A percentile compares a stretch with the other conserved stretches of the same genome.
Conservation (phyloP, 2,113 vertebrate genomes). For the Apaloderma vittatum region DNA sequence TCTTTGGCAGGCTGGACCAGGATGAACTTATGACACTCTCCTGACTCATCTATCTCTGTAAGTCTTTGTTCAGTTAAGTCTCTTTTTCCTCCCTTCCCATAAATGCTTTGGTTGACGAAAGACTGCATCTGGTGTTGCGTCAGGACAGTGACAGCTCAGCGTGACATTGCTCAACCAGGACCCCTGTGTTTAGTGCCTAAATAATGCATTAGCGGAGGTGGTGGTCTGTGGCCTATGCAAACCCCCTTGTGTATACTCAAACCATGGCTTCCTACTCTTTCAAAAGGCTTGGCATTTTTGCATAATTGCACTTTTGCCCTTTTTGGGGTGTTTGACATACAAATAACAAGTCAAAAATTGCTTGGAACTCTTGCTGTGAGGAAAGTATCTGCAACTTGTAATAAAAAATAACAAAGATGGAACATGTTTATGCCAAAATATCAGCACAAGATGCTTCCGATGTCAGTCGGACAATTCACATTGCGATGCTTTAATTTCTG, state of each 20-base stretch:
- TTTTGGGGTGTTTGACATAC: neutral
- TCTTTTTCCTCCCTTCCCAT: neutral
- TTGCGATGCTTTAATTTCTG: neutral
- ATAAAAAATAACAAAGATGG: neutral
- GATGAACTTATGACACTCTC: neutral
- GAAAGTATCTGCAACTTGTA: neutral
- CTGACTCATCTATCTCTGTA: neutral
- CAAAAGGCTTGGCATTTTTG: neutral
- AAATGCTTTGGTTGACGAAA: neutral
- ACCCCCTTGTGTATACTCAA: neutral
- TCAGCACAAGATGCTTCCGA: neutral
- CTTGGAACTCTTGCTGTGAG: neutral
- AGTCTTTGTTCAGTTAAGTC: neutral
- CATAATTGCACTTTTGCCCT: neutral
- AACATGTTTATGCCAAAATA: neutral
- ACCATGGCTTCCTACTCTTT: neutral
- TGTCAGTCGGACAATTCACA: neutral
- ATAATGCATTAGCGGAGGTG: neutral
- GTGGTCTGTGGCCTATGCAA: neutral
- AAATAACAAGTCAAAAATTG: neutral
- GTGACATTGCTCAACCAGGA: neutral
- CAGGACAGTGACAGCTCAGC: neutral
- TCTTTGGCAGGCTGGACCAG: neutral
- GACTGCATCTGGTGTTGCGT: neutral
- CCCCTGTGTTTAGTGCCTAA: neutral